Evolutionary conservation across 2,888 invertebrate genomes (phyloP), one percentile per base, ranked within the genome.

Genomic region (Endotricha flammealis): DNA sequence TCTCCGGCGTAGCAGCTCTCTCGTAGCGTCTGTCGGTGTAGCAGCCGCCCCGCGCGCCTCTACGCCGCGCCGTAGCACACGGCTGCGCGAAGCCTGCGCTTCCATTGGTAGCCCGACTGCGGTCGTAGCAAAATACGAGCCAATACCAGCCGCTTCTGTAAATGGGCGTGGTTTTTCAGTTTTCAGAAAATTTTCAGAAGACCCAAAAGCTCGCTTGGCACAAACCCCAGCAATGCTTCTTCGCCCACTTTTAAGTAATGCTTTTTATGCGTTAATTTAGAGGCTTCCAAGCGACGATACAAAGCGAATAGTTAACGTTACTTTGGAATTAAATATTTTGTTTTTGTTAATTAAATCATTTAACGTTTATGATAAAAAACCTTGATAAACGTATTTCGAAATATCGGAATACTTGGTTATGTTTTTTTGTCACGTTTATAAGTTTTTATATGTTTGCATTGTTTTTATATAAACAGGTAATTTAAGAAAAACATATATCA

Each of bases 181-280:
- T 82, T 85, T 83, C 86, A 73, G 85, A 82, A 82, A 80, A 76
- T 69, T 80, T 83, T 80, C 81, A 82, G 82, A 56, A 68, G 58
- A 49, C 58, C 65, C 63, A 63, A 73, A 75, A 72, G 69, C 70
- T 68, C 50, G 58, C 57, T 50, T 53, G 48, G 55, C 50, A 54
- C 48, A 57, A 63, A 66, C 60, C 59, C 63, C 61, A 57, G 57
- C 57, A 59, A 66, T 62, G 61, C 60, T 64, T 62, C 61, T 62
- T 58, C 57, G 57, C 52, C 54, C 59, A 61, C 59, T 57, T 52
- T 51, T 59, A 45, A 47, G 51, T 42, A 44, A 41, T 9, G 29
- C 37, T 32, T 27, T 39, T 30, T 36, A 45, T 50, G 46, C 41
- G 36, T 27, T 27, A 4, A 27, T 11, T 25, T n/a, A 10, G 10